Base-by-base conservation (phyloP, 2,888 invertebrate species). In the Rhingia campestris region DNA sequence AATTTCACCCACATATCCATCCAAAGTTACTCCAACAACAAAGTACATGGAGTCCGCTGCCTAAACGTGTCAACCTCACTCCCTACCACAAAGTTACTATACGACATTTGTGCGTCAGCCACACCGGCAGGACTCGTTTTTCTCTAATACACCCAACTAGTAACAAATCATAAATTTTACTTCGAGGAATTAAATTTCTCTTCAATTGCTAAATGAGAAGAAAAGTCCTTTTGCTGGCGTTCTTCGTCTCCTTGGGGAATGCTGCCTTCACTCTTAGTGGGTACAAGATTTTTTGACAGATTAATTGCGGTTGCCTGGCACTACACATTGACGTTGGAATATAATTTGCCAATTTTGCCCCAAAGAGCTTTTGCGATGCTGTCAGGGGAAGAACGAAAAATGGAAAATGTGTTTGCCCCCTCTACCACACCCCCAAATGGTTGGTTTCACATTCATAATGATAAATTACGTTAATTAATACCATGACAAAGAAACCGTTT, bases 381-480 rank as follows among this genome's bases (percentile, higher is more conserved):
- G 30, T 6, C 51, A 22, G 14, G 2, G 37, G 5, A 39, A 43
- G 35, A 41, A 49, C n/a, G 14, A 47, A 32, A 43, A 59, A 72
- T n/a, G 3, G 39, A 14, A 37, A 58, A 39, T 64, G 6, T 75
- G 43, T 67, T 22, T 22, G 1, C 22, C 22, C 22, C 22, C 22
- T 22, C 22, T 22, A 2, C 41, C 30, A 3, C 39, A 14, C 33
- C 39, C 14, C 54, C 58, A 41, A n/a, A 10, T 9, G 41, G 14
- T 22, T 53, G 63, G 73, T 58, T 67, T 75, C 35, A 47, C 47
- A 63, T 67, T 69, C 70, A 87, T 87, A 89, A 89, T 89, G 89
- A 89, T 89, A 89, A 89, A 89, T 89, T 89, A 88, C 89, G 89
- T 89, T 89, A 89, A 89, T 89, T 89, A 89, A 89, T 89, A 88